phyloP scores from a whole-genome alignment of 2,888 invertebrate species.

The Priocnemis perturbator region DNA sequence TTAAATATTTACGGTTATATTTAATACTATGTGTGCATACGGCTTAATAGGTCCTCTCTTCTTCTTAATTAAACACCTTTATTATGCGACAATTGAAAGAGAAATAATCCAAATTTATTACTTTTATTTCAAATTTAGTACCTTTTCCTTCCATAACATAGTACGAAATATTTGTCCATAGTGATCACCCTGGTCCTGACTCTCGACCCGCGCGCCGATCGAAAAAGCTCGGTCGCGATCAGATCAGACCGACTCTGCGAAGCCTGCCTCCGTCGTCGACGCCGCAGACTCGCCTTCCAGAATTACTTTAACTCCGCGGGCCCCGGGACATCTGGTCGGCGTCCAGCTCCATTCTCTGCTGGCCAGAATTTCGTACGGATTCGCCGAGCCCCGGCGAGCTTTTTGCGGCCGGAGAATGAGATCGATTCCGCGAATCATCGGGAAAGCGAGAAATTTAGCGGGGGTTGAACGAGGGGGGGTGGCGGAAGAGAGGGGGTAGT shows the following conservation, averaged over 20 bases:
- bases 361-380: conserved; percentile 1
- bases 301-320: no score
- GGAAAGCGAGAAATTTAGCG: conserved; percentile 32
- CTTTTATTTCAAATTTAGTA: no score
- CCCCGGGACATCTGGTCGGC: neutral
- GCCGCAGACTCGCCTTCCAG: no score
- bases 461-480: neutral
- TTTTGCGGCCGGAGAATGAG: neutral
- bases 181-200: neutral
- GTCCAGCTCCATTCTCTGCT: neutral
- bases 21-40: no score
- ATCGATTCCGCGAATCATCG: conserved; percentile 22
- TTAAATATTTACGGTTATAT: no score
- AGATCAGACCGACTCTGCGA: neutral
- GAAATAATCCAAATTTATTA: no score
- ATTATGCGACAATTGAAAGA: no score
- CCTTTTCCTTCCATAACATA: no score
- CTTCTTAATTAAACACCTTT: no score
- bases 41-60: no score
- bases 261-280: no score
- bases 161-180: no score
- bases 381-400: neutral
- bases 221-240: neutral
- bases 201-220: neutral
- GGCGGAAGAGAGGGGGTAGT: conserved; percentile 14